These are phyloP conservation scores for Chondrilla cf. caribensis DNA, from an alignment of 37 sponge, comb jelly and placozoan genomes.

Conservation along the genomic window DNA sequence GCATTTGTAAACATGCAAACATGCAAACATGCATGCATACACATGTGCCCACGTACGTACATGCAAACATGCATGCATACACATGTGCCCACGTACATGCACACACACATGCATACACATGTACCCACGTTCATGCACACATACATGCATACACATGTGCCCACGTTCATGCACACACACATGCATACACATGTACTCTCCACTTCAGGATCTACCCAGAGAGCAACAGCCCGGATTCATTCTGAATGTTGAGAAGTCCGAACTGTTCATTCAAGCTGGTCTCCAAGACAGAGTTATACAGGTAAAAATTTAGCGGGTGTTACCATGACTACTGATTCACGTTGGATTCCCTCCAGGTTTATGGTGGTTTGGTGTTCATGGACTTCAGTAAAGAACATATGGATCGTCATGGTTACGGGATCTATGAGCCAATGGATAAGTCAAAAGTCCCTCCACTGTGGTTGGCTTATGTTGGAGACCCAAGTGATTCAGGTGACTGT, in stretches of 20 bases:
- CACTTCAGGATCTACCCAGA: constrained; percentile 73
- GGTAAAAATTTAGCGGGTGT: constrained; percentile 22
- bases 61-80: too few species aligned
- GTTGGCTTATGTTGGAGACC: constrained; percentile 81
- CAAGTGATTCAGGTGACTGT: constrained; percentile 79
- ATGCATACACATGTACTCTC: neutral
- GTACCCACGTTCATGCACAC: too few species aligned
- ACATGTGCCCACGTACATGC: too few species aligned
- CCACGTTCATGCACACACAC: too few species aligned
- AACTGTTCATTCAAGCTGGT: constrained; percentile 85
- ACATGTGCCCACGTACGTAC: too few species aligned
- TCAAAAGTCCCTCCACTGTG: constrained; percentile 68
- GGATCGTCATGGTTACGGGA: constrained; percentile 51
- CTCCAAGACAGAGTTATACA: constrained; percentile 88
- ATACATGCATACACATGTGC: too few species aligned
- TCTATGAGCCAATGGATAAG: constrained; percentile 45
- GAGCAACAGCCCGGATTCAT: constrained; percentile 72
- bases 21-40: too few species aligned
- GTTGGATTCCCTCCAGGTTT: constrained; percentile 41
- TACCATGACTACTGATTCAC: neutral
- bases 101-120: too few species aligned
- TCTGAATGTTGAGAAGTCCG: constrained; percentile 70
- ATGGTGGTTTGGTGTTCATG: constrained; percentile 87
- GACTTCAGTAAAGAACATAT: constrained; percentile 68
- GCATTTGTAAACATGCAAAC: too few species aligned